Percentiles rank a stretch among this genome's conserved stretches.
These are phyloP conservation scores for Leuciscus idus DNA, from an alignment of 2,113 vertebrate genomes.

Conservation along the genomic window DNA sequence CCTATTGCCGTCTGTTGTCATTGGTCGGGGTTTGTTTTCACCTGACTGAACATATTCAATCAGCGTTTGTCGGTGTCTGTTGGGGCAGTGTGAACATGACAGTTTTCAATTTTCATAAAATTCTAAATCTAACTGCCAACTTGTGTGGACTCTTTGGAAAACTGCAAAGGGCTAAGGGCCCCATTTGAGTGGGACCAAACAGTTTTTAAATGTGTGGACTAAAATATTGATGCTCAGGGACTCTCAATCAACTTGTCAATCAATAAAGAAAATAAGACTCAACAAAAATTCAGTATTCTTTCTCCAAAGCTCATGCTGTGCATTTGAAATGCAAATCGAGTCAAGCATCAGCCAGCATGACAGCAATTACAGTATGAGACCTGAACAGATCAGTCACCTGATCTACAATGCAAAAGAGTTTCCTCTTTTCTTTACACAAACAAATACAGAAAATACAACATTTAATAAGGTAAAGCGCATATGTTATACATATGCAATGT, in stretches of 20 bases:
- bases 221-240: neutral
- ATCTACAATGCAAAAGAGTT: neutral
- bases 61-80: too few relatives aligned
- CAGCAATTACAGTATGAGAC: slow-evolving; percentile 51
- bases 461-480: neutral
- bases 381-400: slow-evolving; percentile 1
- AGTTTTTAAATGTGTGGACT: neutral
- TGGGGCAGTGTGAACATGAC: too few relatives aligned
- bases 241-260: neutral
- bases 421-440: neutral
- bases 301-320: slow-evolving; percentile 17
- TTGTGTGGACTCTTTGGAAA: neutral
- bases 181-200: neutral
- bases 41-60: too few relatives aligned
- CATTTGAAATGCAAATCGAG: slow-evolving; percentile 57
- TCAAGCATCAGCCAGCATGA: slow-evolving; percentile 55
- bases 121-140: too few relatives aligned
- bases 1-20: too few relatives aligned
- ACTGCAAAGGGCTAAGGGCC: neutral
- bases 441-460: neutral
- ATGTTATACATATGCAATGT: neutral
- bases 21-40: too few relatives aligned
- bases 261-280: neutral
- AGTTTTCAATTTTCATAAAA: too few relatives aligned
- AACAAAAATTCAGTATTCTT: neutral